Conservation (phyloP, 2,888 invertebrate species). For the Nebria salina region DNA sequence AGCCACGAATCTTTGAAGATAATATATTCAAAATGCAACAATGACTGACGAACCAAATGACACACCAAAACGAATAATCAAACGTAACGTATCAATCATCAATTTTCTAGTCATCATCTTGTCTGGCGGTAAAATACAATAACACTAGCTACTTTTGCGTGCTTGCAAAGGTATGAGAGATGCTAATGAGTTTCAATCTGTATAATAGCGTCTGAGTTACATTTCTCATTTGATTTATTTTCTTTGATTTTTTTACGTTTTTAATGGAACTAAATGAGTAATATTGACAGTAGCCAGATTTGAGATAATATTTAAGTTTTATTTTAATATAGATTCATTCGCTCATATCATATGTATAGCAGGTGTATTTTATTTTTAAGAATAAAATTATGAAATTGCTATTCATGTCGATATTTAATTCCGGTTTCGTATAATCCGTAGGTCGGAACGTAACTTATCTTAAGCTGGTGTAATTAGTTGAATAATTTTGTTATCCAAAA, state of each 20-base stretch:
- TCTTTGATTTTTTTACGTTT: neutral
- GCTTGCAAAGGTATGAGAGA: slow-evolving; percentile 30
- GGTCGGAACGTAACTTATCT: no score
- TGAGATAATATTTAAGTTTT: slow-evolving; percentile 1
- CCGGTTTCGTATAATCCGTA: no score
- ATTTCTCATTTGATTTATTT: neutral
- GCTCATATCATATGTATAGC: neutral
- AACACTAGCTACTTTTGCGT: slow-evolving; percentile 15
- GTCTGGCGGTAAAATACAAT: slow-evolving; percentile 14
- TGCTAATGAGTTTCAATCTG: slow-evolving; percentile 28
- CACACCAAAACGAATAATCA: slow-evolving; percentile 11
- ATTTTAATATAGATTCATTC: neutral
- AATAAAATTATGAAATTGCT: no score
- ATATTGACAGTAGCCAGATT: slow-evolving; percentile 31
- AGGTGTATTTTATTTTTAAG: no score
- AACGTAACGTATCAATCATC: slow-evolving; percentile 51
- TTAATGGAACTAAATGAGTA: slow-evolving; percentile 34
- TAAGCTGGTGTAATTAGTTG: no score
- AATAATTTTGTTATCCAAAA: no score
- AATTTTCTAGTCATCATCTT: slow-evolving; percentile 55
- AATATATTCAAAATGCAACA: slow-evolving; percentile 30
- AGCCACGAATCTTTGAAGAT: neutral
- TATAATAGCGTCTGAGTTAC: neutral
- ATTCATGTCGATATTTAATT: no score
- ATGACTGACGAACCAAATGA: slow-evolving; percentile 30